Evolutionary conservation across 1,140 invertebrate genomes (phyloP), one percentile per base, ranked within the genome.

Genomic region (Belonocnema kinseyi): DNA sequence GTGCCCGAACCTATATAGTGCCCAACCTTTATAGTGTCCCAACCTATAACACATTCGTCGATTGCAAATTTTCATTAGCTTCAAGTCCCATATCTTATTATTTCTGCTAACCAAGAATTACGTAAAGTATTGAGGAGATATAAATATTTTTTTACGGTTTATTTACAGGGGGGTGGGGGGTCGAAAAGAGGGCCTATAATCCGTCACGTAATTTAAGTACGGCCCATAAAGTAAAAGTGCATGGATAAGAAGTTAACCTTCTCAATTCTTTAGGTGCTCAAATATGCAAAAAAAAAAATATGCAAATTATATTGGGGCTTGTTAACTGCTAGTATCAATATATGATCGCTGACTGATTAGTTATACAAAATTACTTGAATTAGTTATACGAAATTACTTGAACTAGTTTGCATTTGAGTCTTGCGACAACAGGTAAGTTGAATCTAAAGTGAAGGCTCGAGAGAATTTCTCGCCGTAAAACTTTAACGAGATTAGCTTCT

Each of bases 401-500:
- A 58, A 58, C 56, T 58, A 4, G 56, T 58, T 58, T 58, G 56
- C 56, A 21, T 58, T 58, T 26, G 33, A 61, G 11, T 61, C 58
- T 61, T 61, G 16, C 58, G 21, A 61, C 21, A 61, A 26, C 33
- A 4, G 58, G 21, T 33, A 66, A 33, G 21, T 21, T 66, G 40
- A 66, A 26, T 66, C 58, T 11, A 33, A 66, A 5, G 58, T 26
- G 17, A 61, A 61, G 56, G 56, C 56, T 12, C 56, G 26, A 66
- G 5, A 66, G 58, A 26, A 0, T 66, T 33, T 33, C 21, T 66
- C 17, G 52, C 14, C 17, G 14, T n/a, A 54, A 16, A 54, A 54
- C 17, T 54, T 54, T 54, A n/a, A 54, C 26, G 26, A 33, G 26
- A 33, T 33, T 54, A 54, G 12, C 52, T n/a, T 2, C 52, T 54